A percentile compares a stretch with the other conserved stretches of the same genome.
Conservation (phyloP, 2,113 vertebrate species). For the Triplophysa tibetana region DNA sequence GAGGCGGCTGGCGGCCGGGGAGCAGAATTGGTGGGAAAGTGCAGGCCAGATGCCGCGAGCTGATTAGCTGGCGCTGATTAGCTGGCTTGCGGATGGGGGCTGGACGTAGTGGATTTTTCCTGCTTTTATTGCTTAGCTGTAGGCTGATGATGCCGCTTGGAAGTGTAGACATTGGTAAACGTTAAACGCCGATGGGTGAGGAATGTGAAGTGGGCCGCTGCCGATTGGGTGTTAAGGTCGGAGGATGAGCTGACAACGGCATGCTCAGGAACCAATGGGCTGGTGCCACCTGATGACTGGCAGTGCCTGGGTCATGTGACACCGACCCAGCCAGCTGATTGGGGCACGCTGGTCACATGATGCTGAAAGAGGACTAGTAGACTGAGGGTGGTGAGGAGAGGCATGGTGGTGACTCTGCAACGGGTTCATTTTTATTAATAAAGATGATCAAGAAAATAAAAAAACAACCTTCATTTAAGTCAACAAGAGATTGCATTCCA, state of each 20-base stretch:
- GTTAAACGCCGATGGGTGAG: conserved; percentile 99
- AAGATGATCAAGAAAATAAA: conserved; percentile 91
- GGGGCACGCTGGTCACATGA: conserved; percentile 99
- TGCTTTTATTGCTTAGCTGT: conserved; percentile 99
- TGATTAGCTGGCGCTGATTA: conserved; percentile 99
- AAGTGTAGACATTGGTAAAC: conserved; percentile 99
- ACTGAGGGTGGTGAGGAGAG: conserved; percentile 99
- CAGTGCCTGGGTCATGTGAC: conserved; percentile 99
- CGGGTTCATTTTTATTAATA: conserved; percentile 99
- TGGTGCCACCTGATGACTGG: conserved; percentile 99
- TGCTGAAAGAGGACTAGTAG: conserved; percentile 99
- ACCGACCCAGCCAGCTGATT: conserved; percentile 99
- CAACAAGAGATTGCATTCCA: conserved; percentile 82
- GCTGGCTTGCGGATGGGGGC: conserved; percentile 89
- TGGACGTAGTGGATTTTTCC: conserved; percentile 95
- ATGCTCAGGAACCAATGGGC: conserved; percentile 99
- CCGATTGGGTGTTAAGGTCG: conserved; percentile 99
- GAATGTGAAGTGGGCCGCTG: conserved; percentile 99
- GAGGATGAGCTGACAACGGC: conserved; percentile 92
- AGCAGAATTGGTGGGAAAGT: conserved; percentile 99
- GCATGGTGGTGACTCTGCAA: conserved; percentile 99
- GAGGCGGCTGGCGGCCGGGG: conserved; percentile 99
- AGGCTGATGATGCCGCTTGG: conserved; percentile 99
- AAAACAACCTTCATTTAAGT: conserved; percentile 92
- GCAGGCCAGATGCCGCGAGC: conserved; percentile 99